phyloP scores from a whole-genome alignment of 2,113 vertebrate genomes.

The Sylvia atricapilla region DNA sequence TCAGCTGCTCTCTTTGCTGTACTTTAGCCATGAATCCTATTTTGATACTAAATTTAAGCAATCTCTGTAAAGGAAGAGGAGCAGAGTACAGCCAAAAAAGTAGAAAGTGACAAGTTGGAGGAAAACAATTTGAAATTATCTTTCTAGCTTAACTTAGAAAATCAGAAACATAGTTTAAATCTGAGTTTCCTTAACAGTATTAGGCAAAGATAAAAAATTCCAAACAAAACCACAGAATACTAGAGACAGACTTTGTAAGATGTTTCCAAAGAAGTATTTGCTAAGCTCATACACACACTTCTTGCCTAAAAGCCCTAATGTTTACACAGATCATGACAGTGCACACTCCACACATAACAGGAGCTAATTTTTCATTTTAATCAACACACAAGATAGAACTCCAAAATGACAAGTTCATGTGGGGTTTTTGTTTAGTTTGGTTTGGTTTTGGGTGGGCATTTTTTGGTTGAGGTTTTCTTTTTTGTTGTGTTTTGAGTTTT shows the following conservation, averaged over 20 bases:
- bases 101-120: not conserved
- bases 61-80: not conserved
- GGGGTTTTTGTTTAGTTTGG: too few relatives aligned
- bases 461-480: not conserved
- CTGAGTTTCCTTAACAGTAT: slow-evolving; percentile 10
- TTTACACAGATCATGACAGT: not conserved
- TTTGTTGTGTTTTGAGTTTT: too few relatives aligned
- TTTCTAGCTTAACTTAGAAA: not conserved
- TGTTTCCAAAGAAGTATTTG: not conserved
- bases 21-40: not conserved
- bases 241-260: not conserved
- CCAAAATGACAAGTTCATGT: not conserved
- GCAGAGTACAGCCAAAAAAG: not conserved
- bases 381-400: not conserved
- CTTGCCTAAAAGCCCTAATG: not conserved
- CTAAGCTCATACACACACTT: not conserved
- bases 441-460: rapidly evolving
- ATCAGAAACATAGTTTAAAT: not conserved
- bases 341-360: not conserved
- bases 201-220: slow-evolving; percentile 17
- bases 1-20: not conserved
- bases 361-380: not conserved
- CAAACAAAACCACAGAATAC: not conserved
- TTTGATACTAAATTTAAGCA: not conserved
- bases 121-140: not conserved